These are phyloP conservation scores for Penaeus japonicus DNA, from an alignment of 1,140 invertebrate species.

Conservation along the genomic window DNA sequence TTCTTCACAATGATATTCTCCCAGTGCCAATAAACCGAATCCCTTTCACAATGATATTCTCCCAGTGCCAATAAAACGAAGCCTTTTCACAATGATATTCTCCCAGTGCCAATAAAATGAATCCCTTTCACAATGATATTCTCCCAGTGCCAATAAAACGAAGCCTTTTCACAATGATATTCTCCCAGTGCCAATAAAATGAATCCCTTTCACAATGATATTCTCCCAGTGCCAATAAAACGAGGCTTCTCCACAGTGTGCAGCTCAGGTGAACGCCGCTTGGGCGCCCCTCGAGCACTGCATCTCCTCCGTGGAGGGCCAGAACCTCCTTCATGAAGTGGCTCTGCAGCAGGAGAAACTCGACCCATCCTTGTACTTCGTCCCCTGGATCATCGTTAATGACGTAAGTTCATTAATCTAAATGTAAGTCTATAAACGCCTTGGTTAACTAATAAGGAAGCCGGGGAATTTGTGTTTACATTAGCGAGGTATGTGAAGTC, in stretches of 20 bases:
- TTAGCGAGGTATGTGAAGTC: neutral
- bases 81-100: no score
- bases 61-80: no score
- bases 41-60: no score
- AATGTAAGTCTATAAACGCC: no score
- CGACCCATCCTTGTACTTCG: conserved; percentile 49
- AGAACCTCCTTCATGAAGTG: conserved; percentile 53
- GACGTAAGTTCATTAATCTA: conserved; percentile 31
- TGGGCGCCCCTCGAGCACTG: conserved; percentile 57
- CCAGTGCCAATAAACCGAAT: no score
- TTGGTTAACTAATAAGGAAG: neutral
- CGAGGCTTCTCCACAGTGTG: conserved; percentile 41
- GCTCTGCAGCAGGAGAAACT: conserved; percentile 53
- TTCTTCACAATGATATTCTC: no score
- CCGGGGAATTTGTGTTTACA: neutral
- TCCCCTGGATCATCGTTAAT: conserved; percentile 58
- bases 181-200: neutral
- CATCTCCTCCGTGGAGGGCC: conserved; percentile 49
- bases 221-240: neutral
- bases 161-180: no score
- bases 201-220: neutral
- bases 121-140: no score
- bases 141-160: no score
- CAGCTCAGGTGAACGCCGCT: conserved; percentile 26
- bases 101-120: no score